Percentiles rank a stretch among this genome's conserved stretches.
Conservation (phyloP, 2,888 invertebrate species). For the Erebia aethiops region DNA sequence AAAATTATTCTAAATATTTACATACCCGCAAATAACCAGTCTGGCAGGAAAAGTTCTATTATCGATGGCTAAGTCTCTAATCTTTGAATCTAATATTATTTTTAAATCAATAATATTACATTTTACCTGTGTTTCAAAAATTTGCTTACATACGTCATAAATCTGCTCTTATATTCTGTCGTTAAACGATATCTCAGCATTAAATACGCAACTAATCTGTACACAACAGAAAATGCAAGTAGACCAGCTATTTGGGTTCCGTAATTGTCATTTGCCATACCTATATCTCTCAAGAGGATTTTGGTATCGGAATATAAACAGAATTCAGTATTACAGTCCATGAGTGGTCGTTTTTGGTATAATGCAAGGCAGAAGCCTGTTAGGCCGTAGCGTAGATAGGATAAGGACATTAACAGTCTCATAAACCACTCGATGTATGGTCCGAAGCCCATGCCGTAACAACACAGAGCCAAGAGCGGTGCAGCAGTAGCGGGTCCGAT, state of each 20-base stretch:
- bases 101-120: not conserved
- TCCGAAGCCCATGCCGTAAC: conserved; percentile 86
- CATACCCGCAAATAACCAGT: not conserved
- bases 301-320: conserved; percentile 83
- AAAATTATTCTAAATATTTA: not conserved
- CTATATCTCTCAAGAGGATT: conserved; percentile 85
- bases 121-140: conserved; percentile 76
- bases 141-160: conserved; percentile 81
- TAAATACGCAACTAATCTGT: conserved; percentile 80
- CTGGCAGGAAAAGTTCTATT: not conserved
- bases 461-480: conserved; percentile 81
- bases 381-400: conserved; percentile 87
- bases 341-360: conserved; percentile 80
- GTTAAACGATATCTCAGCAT: conserved; percentile 83
- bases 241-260: conserved; percentile 82
- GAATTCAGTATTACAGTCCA: conserved; percentile 84
- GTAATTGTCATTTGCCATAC: conserved; percentile 79
- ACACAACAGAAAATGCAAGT: conserved; percentile 79
- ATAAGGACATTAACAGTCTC: conserved; percentile 80
- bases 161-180: conserved; percentile 79
- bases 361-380: conserved; percentile 84
- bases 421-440: conserved; percentile 78
- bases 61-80: not conserved
- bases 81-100: not conserved
- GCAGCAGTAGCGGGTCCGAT: conserved; percentile 82